Conservation (phyloP, 2,113 vertebrate genomes). For the Cryptoleucopteryx plumbea region DNA sequence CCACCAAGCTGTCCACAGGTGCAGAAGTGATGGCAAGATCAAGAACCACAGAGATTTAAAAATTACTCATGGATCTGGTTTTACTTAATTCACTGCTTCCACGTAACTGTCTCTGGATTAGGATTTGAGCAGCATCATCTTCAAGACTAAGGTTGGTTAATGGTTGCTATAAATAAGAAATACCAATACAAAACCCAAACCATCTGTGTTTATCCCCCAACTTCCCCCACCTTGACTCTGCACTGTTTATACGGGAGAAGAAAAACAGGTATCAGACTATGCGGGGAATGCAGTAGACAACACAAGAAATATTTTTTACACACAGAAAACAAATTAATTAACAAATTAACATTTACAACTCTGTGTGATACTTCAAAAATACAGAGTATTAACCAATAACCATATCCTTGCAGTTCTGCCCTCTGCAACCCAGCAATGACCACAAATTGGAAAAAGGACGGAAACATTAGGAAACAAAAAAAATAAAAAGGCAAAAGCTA, state of each 20-base stretch:
- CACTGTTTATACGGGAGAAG: fast-evolving
- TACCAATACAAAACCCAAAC: background rate
- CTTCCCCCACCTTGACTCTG: background rate
- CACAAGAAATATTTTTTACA: background rate
- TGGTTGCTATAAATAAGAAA: conserved; percentile 34
- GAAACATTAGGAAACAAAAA: background rate
- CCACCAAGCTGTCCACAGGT: background rate
- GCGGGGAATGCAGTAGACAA: background rate
- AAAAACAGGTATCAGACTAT: background rate
- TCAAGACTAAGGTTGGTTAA: background rate
- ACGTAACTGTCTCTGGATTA: background rate
- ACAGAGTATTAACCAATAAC: background rate
- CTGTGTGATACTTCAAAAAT: background rate
- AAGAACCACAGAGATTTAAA: background rate
- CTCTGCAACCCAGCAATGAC: background rate
- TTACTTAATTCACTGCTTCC: background rate
- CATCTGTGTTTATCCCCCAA: background rate
- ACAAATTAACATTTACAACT: background rate
- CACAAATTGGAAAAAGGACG: background rate
- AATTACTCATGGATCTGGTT: background rate
- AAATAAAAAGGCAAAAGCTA: background rate
- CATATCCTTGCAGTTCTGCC: background rate
- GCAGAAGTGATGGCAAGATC: background rate
- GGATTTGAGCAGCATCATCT: background rate
- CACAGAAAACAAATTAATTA: background rate